Base-by-base conservation (phyloP, 2,888 invertebrate genomes). In the Lobophora halterata region DNA sequence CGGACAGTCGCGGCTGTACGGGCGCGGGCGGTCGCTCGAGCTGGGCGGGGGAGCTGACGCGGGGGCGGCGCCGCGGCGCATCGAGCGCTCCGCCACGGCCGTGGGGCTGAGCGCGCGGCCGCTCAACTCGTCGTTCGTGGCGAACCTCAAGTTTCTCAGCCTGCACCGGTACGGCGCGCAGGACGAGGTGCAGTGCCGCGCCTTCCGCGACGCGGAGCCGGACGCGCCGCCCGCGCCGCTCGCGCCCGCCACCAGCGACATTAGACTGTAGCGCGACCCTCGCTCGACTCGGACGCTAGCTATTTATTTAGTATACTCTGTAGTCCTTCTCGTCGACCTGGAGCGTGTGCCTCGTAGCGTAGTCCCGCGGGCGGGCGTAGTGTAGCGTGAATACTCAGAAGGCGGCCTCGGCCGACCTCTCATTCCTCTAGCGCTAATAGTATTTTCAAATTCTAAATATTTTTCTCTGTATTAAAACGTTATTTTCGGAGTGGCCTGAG, bases 341-440 rank as follows among this genome's bases (percentile, higher is more conserved):
- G 76, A 71, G 70, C 65, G 76, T 70, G 77, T 74, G 79, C 78
- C 79, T 79, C 76, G 71, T 10, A 11, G 26, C 70, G 58, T 75
- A 76, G 77, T 63, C 11, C 31, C 38, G 37, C 17, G 21, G 29
- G 21, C 33, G 36, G 28, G 64, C 49, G 64, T 73, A 74, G 71
- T 60, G 45, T 74, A 70, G 77, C 66, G 68, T 79, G 68, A 83
- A 83, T 82, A 83, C 83, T 82, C 82, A 83, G 69, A 76, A 73
- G 78, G 80, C 79, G 79, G 71, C 70, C 70, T 68, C 70, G 62
- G 58, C 58, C 69, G 64, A 62, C 66, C 66, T 75, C 72, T 81
- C 82, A 81, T 82, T 85, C 82, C 82, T 79, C 68, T 76, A 76
- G 74, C 75, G 68, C 78, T 67, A 65, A 74, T 71, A 73, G 71